phyloP scores from a whole-genome alignment of 2,888 invertebrate genomes.

The Acrobasis suavella region DNA sequence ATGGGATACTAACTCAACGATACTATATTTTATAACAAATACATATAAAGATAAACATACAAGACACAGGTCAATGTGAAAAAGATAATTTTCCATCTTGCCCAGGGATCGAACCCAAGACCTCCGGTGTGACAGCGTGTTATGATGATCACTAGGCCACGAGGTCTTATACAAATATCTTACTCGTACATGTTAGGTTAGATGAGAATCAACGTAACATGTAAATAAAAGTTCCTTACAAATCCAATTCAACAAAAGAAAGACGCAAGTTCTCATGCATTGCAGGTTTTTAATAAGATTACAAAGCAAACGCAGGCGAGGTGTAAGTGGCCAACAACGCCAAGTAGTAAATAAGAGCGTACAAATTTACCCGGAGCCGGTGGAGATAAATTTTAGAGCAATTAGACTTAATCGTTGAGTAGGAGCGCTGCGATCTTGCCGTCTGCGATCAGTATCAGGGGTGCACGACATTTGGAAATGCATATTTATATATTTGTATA shows the following conservation, averaged over 20 bases:
- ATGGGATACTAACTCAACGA: no score
- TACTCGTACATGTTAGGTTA: no score
- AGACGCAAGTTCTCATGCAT: neutral
- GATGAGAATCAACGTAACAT: no score
- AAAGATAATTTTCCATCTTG: no score
- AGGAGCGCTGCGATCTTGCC: conserved; percentile 67
- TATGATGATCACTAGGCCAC: no score
- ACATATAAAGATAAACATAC: no score
- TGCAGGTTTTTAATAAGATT: conserved; percentile 15
- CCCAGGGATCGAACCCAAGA: no score
- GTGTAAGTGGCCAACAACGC: conserved; percentile 10
- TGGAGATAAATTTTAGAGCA: conserved; percentile 72
- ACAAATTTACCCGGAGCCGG: conserved; percentile 54
- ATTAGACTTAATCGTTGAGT: conserved; percentile 75
- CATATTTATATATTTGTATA: neutral
- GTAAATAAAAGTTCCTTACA: no score
- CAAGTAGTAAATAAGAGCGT: conserved; percentile 39
- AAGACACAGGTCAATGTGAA: no score
- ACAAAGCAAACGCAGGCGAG: conserved; percentile 2
- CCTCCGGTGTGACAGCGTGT: no score
- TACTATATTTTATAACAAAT: no score
- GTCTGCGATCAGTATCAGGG: conserved; percentile 62
- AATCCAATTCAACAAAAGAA: neutral
- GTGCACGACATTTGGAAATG: conserved; percentile 44
- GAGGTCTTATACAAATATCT: no score